phyloP scores from a whole-genome alignment of 2,113 vertebrate genomes.

The Macrotis lagotis region DNA sequence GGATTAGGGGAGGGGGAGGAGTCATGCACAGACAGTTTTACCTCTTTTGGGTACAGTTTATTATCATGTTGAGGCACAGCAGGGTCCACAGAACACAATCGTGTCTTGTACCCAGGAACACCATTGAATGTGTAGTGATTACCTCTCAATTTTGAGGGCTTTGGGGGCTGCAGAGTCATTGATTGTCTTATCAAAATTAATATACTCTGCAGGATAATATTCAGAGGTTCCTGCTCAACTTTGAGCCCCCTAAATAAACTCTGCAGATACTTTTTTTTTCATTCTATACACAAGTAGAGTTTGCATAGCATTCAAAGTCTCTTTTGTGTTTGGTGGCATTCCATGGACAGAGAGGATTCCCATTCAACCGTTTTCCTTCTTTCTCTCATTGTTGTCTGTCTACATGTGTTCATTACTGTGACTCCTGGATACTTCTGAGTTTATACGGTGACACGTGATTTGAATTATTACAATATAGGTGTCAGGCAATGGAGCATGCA shows the following conservation, averaged over 20 bases:
- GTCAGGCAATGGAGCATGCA: neutral
- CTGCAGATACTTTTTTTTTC: neutral
- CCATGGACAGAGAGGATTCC: neutral
- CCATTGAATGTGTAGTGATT: neutral
- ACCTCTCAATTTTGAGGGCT: neutral
- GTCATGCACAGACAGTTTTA: neutral
- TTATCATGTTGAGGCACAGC: neutral
- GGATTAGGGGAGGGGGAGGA: too few species aligned
- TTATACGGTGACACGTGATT: neutral
- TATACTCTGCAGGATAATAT: neutral
- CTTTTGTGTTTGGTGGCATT: neutral
- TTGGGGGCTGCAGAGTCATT: neutral
- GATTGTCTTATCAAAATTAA: neutral
- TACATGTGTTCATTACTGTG: neutral
- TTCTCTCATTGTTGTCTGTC: neutral
- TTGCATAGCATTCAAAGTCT: neutral
- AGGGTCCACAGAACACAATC: neutral
- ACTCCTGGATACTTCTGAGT: neutral
- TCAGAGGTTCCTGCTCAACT: neutral
- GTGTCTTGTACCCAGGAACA: neutral
- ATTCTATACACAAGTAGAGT: neutral
- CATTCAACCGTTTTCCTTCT: neutral
- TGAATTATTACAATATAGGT: neutral
- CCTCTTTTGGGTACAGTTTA: neutral
- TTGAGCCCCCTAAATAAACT: neutral